Base-by-base conservation (phyloP, 1,140 invertebrate species). In the Oreohelix idahoensis region DNA sequence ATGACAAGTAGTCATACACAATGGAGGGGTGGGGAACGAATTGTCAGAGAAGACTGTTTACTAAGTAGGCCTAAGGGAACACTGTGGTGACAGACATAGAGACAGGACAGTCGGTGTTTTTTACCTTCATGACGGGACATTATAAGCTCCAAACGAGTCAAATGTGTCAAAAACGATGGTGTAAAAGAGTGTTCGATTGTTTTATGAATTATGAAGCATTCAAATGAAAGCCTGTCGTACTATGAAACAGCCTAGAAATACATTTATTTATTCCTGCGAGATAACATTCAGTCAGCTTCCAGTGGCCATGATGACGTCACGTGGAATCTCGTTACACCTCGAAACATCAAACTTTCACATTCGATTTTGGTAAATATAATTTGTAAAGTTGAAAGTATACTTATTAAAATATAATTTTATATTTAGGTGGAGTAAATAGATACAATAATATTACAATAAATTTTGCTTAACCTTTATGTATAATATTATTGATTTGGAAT, bases 101-200 rank as follows among this genome's bases (percentile, higher is more conserved):
- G n/a, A n/a, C n/a, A n/a, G n/a, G n/a, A n/a, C n/a, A n/a, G n/a
- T n/a, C n/a, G n/a, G 17, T 23, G 26, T 36, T 66, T 93, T 94
- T 93, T 94, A 96, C 95, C 95, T 95, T 96, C 95, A 95, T 96
- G 95, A 94, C 95, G 95, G 95, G 95, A 96, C 95, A 96, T 96
- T 95, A 95, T 90, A 87, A 75, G 66, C 23, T 78, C 36, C 76
- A 26, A 63, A 79, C 36, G 70, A 26, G 23, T 53, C 75, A 66
- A 49, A 42, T 76, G 36, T 39, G 38, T 63, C 35, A 26, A 71
- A 71, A 69, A 71, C 1, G 38, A 45, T 29, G 38, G 23, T 51
- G 38, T 51, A n/a, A 26, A 66, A 35, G 36, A 49, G 36, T 63
- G 69, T 83, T 49, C 23, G 39, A 69, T 58, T 69, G 32, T 45